Base-by-base conservation (phyloP, 2,113 vertebrate species). In the Hepsetus odoe region DNA sequence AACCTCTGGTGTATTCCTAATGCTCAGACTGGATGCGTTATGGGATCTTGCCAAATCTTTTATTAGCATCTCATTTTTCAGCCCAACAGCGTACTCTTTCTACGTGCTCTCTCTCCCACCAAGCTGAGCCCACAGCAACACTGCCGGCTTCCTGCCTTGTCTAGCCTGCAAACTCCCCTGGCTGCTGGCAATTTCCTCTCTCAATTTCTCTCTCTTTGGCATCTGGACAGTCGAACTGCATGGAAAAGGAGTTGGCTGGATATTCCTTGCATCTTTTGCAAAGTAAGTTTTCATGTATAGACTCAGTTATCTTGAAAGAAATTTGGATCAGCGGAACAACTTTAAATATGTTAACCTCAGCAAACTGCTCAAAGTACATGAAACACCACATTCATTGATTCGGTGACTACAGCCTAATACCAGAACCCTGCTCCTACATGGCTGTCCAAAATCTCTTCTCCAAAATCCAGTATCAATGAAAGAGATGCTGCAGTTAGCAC, bases 11-110 rank as follows among this genome's bases (percentile, higher is more conserved):
- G 78, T 71, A 79, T 64, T 38, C 66, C 74, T 85, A 81, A 79
- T 82, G 70, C 76, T 81, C 81, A 87, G 85, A 83, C 85, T 88
- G 84, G 58, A 78, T 86, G 85, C 86, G 85, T 84, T 86, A 89
- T 80, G 56, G 82, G 80, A 22, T 74, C 42, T 66, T 78, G 86
- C 83, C 85, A 85, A 85, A 84, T 84, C 87, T 87, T 88, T 88
- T 85, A 87, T 88, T 88, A 87, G 84, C 80, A 77, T 86, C 82
- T 87, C 77, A 74, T 88, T 87, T 87, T 87, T 87, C 84, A 87
- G 44, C 40, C 49, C 74, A 58, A 12, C 62, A 44, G 76, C 84
- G 55, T 14, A 49, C 38, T n/a, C 70, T 61, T 28, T 6, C 55
- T 58, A 22, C 16, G 2, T 58, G 12, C 73, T 80, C 59, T 74